Conservation (phyloP, 2,888 invertebrate genomes). For the Caenorhabditis wallacei region DNA sequence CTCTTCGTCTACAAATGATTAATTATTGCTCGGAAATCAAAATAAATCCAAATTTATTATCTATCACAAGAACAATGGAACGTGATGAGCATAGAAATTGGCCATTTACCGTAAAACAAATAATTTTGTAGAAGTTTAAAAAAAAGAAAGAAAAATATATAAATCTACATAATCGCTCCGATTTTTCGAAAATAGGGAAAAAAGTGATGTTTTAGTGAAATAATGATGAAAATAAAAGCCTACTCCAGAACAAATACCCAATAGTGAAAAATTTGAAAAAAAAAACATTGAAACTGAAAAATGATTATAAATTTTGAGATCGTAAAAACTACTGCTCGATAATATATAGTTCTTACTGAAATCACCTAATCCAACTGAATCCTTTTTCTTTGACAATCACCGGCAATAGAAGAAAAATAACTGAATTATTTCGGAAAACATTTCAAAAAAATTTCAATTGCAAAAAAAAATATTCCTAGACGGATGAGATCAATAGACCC, state of each 20-base stretch:
- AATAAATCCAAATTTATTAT: conserved; percentile 50
- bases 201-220: conserved; percentile 1
- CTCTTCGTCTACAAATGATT: too few relatives aligned
- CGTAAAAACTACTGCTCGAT: conserved; percentile 47
- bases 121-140: not conserved
- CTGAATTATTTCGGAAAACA: conserved; percentile 19
- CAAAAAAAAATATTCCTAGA: conserved; percentile 20
- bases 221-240: conserved; percentile 9
- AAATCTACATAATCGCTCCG: not conserved
- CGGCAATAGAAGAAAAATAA: conserved; percentile 25
- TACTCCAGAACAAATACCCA: conserved; percentile 45
- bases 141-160: conserved; percentile 3
- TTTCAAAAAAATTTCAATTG: not conserved
- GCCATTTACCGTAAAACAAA: conserved; percentile 45
- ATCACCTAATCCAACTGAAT: conserved; percentile 39
- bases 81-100: conserved; percentile 62
- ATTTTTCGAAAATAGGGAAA: not conserved
- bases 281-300: conserved; percentile 34
- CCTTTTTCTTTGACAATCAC: conserved; percentile 20
- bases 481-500: conserved; percentile 79
- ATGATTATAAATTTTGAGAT: conserved; percentile 40
- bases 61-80: conserved; percentile 63
- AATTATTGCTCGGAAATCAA: conserved; percentile 3
- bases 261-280: not conserved
- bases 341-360: conserved; percentile 45